Evolutionary conservation across 1,140 invertebrate species (phyloP).

Genomic region (Oppia nitens): DNA sequence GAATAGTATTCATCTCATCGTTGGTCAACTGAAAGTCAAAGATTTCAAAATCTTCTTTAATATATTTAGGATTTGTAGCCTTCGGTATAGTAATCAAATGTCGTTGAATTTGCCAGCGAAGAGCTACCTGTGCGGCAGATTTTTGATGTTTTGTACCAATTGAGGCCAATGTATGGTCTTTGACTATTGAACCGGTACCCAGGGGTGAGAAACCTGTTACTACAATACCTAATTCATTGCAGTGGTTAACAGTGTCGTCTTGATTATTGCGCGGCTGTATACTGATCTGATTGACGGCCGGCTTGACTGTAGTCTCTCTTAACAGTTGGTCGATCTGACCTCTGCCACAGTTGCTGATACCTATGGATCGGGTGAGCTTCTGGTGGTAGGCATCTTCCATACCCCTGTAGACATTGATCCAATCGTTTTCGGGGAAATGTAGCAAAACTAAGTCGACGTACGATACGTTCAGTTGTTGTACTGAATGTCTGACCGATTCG

Average conservation of each 20-base stretch:
- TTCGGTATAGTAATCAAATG: conserved; percentile 34
- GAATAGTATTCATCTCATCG: conserved; percentile 17
- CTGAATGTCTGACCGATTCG: conserved; percentile 41
- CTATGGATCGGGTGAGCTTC: conserved; percentile 45
- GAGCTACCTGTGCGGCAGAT: conserved; percentile 43
- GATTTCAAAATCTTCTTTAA: conserved; percentile 18
- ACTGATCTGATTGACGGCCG: conserved; percentile 50
- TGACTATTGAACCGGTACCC: conserved; percentile 34
- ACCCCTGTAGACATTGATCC: conserved; percentile 45
- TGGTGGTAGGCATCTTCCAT: conserved; percentile 43
- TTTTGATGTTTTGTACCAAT: conserved; percentile 40
- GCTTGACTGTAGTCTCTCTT: conserved; percentile 38
- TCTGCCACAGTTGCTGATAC: conserved; percentile 63
- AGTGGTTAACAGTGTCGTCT: not conserved
- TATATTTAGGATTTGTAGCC: conserved; percentile 12
- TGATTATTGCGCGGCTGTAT: not conserved
- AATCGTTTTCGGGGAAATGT: conserved; percentile 49
- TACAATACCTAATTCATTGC: not conserved
- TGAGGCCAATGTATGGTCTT: conserved; percentile 37
- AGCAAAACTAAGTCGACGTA: conserved; percentile 72
- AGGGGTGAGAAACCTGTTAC: conserved; percentile 22
- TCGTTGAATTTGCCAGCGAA: conserved; percentile 47
- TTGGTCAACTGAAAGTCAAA: conserved; percentile 20
- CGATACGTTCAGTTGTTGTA: conserved; percentile 43
- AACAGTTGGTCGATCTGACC: conserved; percentile 51